These are phyloP conservation scores for Carassius carassius DNA, from an alignment of 2,113 vertebrate genomes.

Conservation along the genomic window DNA sequence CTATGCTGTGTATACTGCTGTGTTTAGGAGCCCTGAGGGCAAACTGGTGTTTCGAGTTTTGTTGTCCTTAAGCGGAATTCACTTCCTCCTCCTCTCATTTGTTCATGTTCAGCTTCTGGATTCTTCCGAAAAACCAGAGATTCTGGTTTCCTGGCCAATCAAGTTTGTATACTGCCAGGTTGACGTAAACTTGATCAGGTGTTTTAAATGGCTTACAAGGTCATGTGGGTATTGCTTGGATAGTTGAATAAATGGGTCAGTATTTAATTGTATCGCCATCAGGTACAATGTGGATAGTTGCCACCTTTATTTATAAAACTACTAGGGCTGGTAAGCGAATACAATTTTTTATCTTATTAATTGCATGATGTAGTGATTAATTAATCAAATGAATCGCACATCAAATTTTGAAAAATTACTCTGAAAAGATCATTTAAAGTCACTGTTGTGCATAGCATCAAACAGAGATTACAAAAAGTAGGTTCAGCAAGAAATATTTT, in stretches of 20 bases:
- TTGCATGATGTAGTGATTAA: too few species aligned
- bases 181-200: not conserved
- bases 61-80: slow-evolving; percentile 2
- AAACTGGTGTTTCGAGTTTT: slow-evolving; percentile 45
- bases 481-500: too few species aligned
- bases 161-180: not conserved
- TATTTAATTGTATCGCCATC: not conserved
- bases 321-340: not conserved
- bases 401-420: too few species aligned
- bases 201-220: not conserved
- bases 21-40: slow-evolving; percentile 36
- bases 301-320: not conserved
- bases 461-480: too few species aligned
- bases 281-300: too few species aligned
- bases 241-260: not conserved
- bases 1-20: not conserved
- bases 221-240: not conserved
- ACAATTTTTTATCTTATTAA: too few species aligned
- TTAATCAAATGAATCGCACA: too few species aligned
- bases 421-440: too few species aligned
- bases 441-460: too few species aligned
- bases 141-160: not conserved
- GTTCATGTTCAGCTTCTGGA: not conserved
- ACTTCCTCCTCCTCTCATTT: not conserved
- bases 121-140: not conserved